Base-by-base conservation (phyloP, 2,797 vertebrate genomes). In the Gymnothorax reevesii region DNA sequence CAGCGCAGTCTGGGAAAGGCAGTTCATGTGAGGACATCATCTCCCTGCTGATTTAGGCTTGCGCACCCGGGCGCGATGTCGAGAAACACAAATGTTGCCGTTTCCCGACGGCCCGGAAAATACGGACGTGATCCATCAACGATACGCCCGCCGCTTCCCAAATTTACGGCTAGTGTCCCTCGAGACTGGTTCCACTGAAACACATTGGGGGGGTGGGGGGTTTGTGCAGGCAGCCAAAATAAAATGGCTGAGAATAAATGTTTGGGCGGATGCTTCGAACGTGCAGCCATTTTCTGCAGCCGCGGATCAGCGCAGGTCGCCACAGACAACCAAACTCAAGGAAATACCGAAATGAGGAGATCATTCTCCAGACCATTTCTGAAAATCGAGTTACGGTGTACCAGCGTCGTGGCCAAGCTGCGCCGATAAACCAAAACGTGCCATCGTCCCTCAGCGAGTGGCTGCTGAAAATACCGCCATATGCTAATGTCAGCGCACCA, bases 41-140 rank as follows among this genome's bases (percentile, higher is more conserved):
- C 88, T 89, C 89, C 85, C 86, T 94, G 89, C 93, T 95, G 93
- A 92, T 88, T 93, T 94, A 96, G 96, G 94, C 94, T 94, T 91
- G 84, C 84, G 92, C 22, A 25, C 88, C 89, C 80, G 90, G 93
- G 90, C 86, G 64, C 90, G 91, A 95, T 95, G 97, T 95, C 95
- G 94, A 95, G 95, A 96, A 95, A 94, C 95, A 96, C 13, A 62
- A 62, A 62, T 94, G 94, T 95, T 95, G 95, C 90, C 89, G 90
- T 91, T 89, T 91, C 57, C 84, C 91, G 90, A 90, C 91, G 89
- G 83, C 2, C 82, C 89, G 86, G 91, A 87, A 3, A 88, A 89
- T 93, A 0, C 89, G 84, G 17, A 4, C 22, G 52, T 9, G 52
- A 82, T 8, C 0, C 22, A 57, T n/a, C 27, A n/a, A 54, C 27